phyloP scores from a whole-genome alignment of 2,888 invertebrate species.

The Eurois occulta region DNA sequence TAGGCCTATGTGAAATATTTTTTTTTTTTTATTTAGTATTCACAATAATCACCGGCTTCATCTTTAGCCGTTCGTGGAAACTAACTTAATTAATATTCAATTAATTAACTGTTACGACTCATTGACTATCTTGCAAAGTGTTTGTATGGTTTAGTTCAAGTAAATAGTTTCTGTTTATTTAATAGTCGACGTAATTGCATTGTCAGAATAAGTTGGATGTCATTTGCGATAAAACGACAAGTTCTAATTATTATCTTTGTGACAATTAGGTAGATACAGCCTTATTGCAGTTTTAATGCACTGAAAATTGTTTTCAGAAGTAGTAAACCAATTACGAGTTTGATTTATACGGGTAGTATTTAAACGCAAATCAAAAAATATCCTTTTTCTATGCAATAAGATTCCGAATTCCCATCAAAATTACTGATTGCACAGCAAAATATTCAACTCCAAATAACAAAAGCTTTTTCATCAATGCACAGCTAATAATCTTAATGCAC shows the following conservation, averaged over 20 bases:
- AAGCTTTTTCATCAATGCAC: too few relatives aligned
- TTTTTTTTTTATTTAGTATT: too few relatives aligned
- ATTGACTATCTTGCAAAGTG: background rate
- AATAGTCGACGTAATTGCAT: background rate
- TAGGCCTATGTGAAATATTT: too few relatives aligned
- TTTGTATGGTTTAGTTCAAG: background rate
- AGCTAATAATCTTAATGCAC: too few relatives aligned
- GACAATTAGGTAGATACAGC: background rate
- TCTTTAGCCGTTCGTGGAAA: background rate
- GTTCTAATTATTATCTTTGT: background rate
- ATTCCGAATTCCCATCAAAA: too few relatives aligned
- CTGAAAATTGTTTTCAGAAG: background rate
- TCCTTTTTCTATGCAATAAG: too few relatives aligned
- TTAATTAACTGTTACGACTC: background rate
- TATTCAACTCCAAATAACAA: too few relatives aligned
- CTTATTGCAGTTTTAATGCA: background rate
- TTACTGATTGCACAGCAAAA: too few relatives aligned
- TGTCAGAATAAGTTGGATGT: background rate
- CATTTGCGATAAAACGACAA: background rate
- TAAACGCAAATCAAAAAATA: too few relatives aligned
- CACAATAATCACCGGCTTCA: background rate
- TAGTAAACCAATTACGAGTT: background rate
- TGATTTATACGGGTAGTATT: too few relatives aligned
- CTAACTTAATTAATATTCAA: background rate
- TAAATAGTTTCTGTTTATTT: background rate